Conservation (phyloP, 2,113 vertebrate species). For the Haemorhous mexicanus region DNA sequence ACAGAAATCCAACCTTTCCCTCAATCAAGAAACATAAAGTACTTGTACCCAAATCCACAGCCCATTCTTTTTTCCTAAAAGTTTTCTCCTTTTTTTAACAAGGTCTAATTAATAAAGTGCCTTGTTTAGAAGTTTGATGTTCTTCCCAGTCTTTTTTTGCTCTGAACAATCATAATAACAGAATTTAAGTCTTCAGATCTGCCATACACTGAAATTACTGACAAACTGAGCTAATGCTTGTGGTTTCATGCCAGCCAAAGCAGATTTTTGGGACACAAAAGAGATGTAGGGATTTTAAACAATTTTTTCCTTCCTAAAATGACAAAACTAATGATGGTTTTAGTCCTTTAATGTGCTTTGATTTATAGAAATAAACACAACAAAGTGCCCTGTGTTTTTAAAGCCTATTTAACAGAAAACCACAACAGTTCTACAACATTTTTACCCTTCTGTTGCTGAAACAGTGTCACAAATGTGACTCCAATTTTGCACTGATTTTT, state of each 20-base stretch:
- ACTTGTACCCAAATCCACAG: not conserved
- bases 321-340: not conserved
- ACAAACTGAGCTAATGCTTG: not conserved
- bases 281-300: not conserved
- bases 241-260: not conserved
- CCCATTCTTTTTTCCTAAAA: not conserved
- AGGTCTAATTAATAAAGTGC: not conserved
- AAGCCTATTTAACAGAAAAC: not conserved
- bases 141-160: not conserved
- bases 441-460: not conserved
- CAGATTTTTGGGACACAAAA: not conserved
- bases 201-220: not conserved
- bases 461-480: not conserved
- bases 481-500: not conserved
- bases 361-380: constrained; percentile 4
- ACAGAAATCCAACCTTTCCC: not conserved
- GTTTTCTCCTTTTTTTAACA: not conserved
- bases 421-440: not conserved
- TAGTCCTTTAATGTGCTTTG: not conserved
- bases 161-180: not conserved
- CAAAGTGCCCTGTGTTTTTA: not conserved
- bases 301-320: not conserved
- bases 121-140: not conserved
- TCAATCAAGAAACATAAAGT: not conserved
- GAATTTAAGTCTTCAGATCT: not conserved